phyloP scores from a whole-genome alignment of 2,113 vertebrate species.

The Cavia aperea region DNA sequence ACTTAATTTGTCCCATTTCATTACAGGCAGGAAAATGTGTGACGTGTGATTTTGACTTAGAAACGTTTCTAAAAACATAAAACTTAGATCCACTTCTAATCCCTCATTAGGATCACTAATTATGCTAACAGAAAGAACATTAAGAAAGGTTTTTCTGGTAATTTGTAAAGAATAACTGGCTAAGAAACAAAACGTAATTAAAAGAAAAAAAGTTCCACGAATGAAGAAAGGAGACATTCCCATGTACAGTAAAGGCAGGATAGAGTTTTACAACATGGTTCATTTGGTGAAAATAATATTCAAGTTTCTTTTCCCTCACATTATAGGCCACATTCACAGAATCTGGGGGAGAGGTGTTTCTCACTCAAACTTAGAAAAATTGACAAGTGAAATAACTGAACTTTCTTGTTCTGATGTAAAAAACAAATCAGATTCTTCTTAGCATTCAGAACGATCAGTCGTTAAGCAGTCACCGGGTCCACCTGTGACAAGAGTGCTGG shows the following conservation, averaged over 20 bases:
- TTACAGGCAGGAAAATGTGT: not conserved
- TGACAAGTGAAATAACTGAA: not conserved
- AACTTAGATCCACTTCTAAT: constrained; percentile 40
- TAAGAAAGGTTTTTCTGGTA: not conserved
- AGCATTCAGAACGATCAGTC: not conserved
- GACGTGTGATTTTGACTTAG: constrained; percentile 44
- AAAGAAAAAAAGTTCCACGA: constrained; percentile 30
- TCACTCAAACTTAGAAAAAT: not conserved
- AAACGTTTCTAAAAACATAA: constrained; percentile 29
- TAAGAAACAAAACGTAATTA: constrained; percentile 50
- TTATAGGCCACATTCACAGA: not conserved
- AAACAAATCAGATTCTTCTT: not conserved
- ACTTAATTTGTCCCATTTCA: constrained; percentile 30
- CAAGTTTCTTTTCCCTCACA: not conserved
- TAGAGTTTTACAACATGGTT: not conserved
- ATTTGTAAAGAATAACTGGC: constrained; percentile 29
- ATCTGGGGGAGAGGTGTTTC: not conserved
- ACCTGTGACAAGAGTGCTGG: not conserved
- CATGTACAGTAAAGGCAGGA: not conserved
- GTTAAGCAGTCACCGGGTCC: not conserved
- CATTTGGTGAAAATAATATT: not conserved
- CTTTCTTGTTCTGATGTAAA: not conserved
- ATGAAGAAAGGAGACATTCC: not conserved
- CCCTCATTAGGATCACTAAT: constrained; percentile 46
- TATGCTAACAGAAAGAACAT: constrained; percentile 27